Percentiles rank a stretch among this genome's conserved stretches.
These are phyloP conservation scores for Chondrilla cf. caribensis DNA, from an alignment of 37 sponge, comb jelly and placozoan species.

Conservation along the genomic window DNA sequence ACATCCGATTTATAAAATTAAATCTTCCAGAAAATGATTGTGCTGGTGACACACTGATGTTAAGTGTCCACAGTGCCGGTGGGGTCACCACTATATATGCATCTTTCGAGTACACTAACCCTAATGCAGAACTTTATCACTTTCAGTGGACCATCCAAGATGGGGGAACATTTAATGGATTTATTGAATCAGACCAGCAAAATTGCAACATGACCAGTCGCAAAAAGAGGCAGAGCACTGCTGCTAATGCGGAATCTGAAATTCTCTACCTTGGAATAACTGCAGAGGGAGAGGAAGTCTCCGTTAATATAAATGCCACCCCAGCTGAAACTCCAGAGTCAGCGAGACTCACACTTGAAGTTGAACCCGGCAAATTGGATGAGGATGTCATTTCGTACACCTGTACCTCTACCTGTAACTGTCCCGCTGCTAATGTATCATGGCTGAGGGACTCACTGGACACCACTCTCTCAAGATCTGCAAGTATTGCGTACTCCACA, in stretches of 20 bases:
- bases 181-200: too few species aligned
- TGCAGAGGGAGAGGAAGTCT: background rate
- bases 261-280: background rate
- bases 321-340: background rate
- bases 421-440: background rate
- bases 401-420: slow-evolving; percentile 7
- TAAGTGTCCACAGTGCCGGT: background rate
- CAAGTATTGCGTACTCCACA: background rate
- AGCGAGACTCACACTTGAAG: background rate
- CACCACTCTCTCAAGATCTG: background rate
- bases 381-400: background rate
- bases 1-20: too few species aligned
- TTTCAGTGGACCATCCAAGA: background rate
- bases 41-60: background rate
- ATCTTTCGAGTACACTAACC: background rate
- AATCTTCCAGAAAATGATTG: too few species aligned
- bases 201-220: background rate
- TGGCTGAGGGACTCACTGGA: background rate
- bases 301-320: background rate
- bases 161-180: background rate
- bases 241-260: background rate
- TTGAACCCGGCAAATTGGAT: background rate
- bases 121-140: background rate
- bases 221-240: background rate
- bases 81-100: background rate